Evolutionary conservation across 2,888 invertebrate species (phyloP).

Genomic region (Morinoia aosen): DNA sequence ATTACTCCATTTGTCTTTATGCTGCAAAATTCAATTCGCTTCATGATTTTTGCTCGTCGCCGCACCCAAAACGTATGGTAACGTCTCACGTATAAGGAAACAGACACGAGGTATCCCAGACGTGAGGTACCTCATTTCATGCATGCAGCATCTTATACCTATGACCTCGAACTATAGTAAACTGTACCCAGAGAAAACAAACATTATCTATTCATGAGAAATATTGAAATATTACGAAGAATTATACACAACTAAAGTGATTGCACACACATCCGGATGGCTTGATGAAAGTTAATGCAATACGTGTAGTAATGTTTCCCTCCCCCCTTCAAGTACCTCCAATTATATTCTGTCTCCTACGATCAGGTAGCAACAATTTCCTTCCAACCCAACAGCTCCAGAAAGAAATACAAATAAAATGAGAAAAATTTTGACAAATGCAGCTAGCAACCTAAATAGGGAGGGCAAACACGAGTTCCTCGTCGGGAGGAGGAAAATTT

Average conservation of each 20-base stretch:
- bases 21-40: too few species aligned
- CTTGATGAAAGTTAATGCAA: too few species aligned
- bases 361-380: too few species aligned
- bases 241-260: neutral
- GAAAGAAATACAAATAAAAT: neutral
- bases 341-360: too few species aligned
- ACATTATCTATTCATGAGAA: neutral
- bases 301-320: neutral
- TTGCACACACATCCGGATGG: neutral
- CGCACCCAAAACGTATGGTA: too few species aligned
- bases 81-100: too few species aligned
- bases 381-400: too few species aligned
- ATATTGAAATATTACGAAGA: neutral
- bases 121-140: too few species aligned
- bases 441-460: neutral
- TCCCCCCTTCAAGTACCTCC: too few species aligned
- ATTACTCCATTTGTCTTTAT: too few species aligned
- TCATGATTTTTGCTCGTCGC: too few species aligned
- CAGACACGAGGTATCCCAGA: too few species aligned
- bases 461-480: neutral
- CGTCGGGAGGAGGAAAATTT: neutral
- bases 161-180: neutral
- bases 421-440: neutral
- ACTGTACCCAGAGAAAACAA: neutral
- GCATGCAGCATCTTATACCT: neutral